Evolutionary conservation across 2,113 vertebrate species (phyloP).

Genomic region (Girardinichthys multiradiatus): DNA sequence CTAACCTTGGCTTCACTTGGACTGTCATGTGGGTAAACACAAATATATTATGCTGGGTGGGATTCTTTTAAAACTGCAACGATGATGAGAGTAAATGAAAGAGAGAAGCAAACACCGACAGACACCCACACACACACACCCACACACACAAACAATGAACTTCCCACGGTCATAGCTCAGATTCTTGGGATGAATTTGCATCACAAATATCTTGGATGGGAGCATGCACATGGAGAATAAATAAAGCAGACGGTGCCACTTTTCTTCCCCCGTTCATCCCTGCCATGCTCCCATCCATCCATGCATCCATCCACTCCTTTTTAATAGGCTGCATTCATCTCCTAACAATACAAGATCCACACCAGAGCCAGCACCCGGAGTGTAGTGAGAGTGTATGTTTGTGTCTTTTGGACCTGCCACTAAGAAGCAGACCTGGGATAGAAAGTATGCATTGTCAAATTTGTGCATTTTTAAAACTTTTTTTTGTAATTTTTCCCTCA

Average conservation of each 20-base stretch:
- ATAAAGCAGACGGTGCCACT: constrained; percentile 53
- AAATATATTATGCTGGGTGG: neutral
- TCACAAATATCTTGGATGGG: constrained; percentile 70
- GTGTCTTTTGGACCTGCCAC: constrained; percentile 4
- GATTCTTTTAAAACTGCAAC: constrained; percentile 6
- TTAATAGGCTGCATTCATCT: constrained; percentile 38
- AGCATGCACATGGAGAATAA: constrained; percentile 53
- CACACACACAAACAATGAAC: constrained; percentile 30
- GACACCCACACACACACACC: constrained; percentile 28
- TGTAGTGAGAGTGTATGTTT: constrained; percentile 9
- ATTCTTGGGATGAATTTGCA: constrained; percentile 70
- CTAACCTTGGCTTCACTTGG: constrained; percentile 24
- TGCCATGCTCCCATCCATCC: constrained; percentile 29
- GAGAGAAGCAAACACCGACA: constrained; percentile 29
- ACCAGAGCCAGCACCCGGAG: neutral
- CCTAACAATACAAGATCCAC: constrained; percentile 24
- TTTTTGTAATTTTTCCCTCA: neutral
- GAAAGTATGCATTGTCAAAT: neutral
- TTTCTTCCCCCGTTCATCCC: constrained; percentile 26
- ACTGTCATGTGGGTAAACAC: neutral
- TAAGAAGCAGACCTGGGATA: neutral
- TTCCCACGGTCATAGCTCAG: constrained; percentile 62
- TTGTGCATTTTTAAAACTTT: constrained; percentile 1
- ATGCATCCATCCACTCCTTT: constrained; percentile 42
- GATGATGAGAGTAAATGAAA: constrained; percentile 2